phyloP scores from a whole-genome alignment of 2,888 invertebrate genomes.

The Maniola hyperantus region DNA sequence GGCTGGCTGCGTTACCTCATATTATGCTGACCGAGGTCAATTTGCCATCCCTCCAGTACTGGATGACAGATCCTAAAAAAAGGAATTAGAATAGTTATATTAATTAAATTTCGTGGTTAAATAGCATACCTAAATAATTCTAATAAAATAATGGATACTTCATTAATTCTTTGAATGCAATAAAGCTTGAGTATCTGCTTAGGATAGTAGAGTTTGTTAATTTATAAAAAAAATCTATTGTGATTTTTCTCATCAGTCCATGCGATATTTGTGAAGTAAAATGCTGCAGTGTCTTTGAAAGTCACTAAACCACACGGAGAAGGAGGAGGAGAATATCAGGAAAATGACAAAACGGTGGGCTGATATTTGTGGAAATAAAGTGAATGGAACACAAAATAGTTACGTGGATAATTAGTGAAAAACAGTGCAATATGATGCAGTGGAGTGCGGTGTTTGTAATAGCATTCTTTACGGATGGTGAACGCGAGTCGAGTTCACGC shows the following conservation, averaged over 20 bases:
- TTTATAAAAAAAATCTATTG: neutral
- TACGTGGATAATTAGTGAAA: constrained; percentile 49
- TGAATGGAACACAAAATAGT: constrained; percentile 29
- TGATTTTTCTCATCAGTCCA: neutral
- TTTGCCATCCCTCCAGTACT: too few species aligned
- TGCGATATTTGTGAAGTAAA: neutral
- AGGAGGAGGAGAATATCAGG: neutral
- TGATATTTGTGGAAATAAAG: constrained; percentile 24
- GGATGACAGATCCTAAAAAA: too few species aligned
- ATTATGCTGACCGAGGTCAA: too few species aligned
- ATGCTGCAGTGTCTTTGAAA: neutral
- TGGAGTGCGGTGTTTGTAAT: constrained; percentile 46
- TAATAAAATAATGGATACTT: too few species aligned
- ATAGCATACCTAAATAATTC: neutral
- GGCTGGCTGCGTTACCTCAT: too few species aligned
- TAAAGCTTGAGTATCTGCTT: too few species aligned
- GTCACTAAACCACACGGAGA: neutral
- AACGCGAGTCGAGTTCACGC: constrained; percentile 66
- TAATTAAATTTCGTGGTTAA: neutral
- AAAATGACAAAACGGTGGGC: constrained; percentile 36
- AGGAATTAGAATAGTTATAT: too few species aligned
- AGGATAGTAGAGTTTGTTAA: too few species aligned
- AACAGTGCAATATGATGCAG: constrained; percentile 44
- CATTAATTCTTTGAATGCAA: too few species aligned
- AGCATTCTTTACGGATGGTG: constrained; percentile 46